Base-by-base conservation (phyloP, 92 coral and sea anemone genomes). In the Palythoa heliodiscus region DNA sequence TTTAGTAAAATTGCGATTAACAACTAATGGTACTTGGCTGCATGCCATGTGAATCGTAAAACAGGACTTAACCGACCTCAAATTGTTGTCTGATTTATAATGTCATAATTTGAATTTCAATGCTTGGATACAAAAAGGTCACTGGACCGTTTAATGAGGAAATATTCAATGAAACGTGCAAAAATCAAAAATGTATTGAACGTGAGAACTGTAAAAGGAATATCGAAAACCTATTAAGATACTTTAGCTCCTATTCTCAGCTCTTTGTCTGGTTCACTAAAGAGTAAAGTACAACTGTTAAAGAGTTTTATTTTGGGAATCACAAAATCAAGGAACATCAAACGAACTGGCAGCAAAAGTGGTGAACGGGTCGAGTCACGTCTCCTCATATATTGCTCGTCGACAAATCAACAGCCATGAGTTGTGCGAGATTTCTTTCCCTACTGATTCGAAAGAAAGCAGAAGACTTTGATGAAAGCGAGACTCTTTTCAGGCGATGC, bases 401-500 rank as follows among this genome's bases (percentile, higher is more conserved):
- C 50, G 35, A 37, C 82, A n/a, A 50, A 22, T 43, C 17, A 66
- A 20, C 69, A 73, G 83, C 55, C 35, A 94, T 94, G 98, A 94
- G 93, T 64, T 94, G 89, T 75, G 37, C 57, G 5, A 85, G 87
- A 54, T 94, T 90, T 61, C 87, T 90, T 71, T 87, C 86, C 40
- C 92, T 92, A 60, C 86, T 94, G 20, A 75, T 88, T 17, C 93
- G 98, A 70, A 76, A 91, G 47, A 83, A 90, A 66, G 80, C 86
- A 22, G 75, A 84, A 60, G 92, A 90, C 64, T 87, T 92, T 40
- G 78, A 87, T 60, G 89, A 86, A 52, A 90, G 86, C 52, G 98
- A 94, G 24, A 90, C 98, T 4, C 76, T 87, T n/a, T 92, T 94
- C 54, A 90, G 89, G 68, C 98, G 98, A 60, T 94, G 98, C 75